Base-by-base conservation (phyloP, 2,888 invertebrate species). In the Spisula subtruncata region DNA sequence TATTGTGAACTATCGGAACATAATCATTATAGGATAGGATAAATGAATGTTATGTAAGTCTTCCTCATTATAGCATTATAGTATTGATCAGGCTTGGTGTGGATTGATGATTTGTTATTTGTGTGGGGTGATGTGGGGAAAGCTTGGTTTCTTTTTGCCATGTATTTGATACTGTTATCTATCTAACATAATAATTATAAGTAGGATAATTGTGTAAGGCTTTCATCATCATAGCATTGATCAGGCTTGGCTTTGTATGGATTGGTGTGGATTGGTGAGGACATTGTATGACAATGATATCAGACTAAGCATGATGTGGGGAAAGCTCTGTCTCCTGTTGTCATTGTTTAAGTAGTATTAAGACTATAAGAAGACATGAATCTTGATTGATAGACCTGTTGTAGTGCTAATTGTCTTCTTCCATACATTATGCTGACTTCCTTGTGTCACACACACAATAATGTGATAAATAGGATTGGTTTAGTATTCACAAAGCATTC, bases 331-430 rank as follows among this genome's bases (percentile, higher is more conserved):
- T 75, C 75, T 75, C 18, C 35, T n/a, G 1, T 41, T 32, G 32
- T 18, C 35, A 16, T 12, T 16, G 4, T 35, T 75, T 75, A 75
- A 75, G 75, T 75, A 75, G 75, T 35, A 32, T 75, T 75, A 75
- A 75, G 12, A 2, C 32, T 35, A 32, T 75, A 75, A 75, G 75
- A 75, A 32, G 75, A 6, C 35, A 75, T 5, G 12, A 18, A 32
- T 0, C 10, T 35, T 83, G 83, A 83, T 83, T 83, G 83, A 83
- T 83, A 25, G n/a, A 83, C 56, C 20, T 60, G 56, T 20, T n/a
- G 41, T n/a, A 56, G 35, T 29, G 56, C 56, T 83, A 41, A 83
- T 83, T 83, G 60, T 35, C 54, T 83, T 32, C n/a, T 20, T 20
- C 41, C 83, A 60, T 83, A 12, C 83, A 83, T 83, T 60, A 60